Percentiles rank a stretch among this genome's conserved stretches.
Evolutionary conservation across 2,888 invertebrate species (phyloP).

Genomic region (Sylvicola fuscatus): DNA sequence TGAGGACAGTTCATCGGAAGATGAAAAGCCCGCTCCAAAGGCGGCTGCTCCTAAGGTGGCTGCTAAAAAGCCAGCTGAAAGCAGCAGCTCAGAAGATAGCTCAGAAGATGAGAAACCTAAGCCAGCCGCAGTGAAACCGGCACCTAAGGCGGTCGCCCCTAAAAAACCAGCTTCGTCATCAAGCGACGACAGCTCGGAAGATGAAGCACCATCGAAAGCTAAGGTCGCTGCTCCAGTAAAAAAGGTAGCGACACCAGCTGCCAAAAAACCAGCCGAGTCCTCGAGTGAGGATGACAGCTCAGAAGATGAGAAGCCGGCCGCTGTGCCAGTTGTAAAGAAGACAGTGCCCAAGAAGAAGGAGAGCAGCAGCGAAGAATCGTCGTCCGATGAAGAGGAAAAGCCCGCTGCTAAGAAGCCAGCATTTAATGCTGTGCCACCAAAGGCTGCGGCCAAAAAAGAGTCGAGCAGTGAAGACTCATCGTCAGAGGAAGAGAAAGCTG

Average conservation of each 20-base stretch:
- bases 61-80: conserved; percentile 10
- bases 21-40: conserved; percentile 1
- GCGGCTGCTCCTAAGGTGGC: conserved; percentile 6
- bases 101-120: conserved; percentile 16
- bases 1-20: conserved; percentile 11
- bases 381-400: conserved; percentile 5
- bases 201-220: conserved; percentile 11
- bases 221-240: conserved; percentile 16
- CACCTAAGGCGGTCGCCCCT: conserved; percentile 9
- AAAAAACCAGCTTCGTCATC: conserved; percentile 15
- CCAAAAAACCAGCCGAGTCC: conserved; percentile 16
- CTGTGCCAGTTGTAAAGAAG: conserved; percentile 2
- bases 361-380: conserved; percentile 3
- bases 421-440: conserved; percentile 21
- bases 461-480: conserved; percentile 23
- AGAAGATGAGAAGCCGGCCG: conserved; percentile 20
- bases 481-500: conserved; percentile 7
- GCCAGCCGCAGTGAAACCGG: conserved; percentile 14
- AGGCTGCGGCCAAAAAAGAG: conserved; percentile 16
- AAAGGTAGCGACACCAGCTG: conserved; percentile 16
- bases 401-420: conserved; percentile 4
- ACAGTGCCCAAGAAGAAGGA: conserved; percentile 1
- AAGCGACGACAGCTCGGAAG: conserved; percentile 18
- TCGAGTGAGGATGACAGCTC: conserved; percentile 26
- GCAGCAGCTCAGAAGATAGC: conserved; percentile 11